phyloP scores from a whole-genome alignment of 2,797 vertebrate species.

The Toxotes lorentzi region DNA sequence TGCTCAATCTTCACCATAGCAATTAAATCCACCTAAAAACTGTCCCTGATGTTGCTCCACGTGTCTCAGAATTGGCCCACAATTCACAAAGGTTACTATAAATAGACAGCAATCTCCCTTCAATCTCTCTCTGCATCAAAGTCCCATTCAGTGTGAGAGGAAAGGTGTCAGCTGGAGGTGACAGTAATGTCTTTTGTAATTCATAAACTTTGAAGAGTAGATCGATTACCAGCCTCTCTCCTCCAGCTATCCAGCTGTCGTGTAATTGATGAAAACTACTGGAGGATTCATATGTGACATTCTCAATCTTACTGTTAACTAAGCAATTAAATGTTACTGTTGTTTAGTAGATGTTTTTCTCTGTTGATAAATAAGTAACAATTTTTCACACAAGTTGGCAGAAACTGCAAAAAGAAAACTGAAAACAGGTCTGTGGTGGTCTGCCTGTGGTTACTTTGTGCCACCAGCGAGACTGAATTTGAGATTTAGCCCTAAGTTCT shows the following conservation, averaged over 20 bases:
- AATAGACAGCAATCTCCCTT: conserved; percentile 41
- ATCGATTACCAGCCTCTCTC: not conserved
- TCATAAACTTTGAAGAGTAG: not conserved
- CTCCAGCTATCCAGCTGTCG: not conserved
- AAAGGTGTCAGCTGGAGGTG: conserved; percentile 45
- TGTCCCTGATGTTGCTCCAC: conserved; percentile 12
- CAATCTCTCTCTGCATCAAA: conserved; percentile 36
- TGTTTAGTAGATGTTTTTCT: not conserved
- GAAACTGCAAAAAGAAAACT: conserved; percentile 19
- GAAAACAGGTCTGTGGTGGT: not conserved
- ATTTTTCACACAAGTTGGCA: not conserved
- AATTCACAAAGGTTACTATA: conserved; percentile 49
- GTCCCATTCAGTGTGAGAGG: conserved; percentile 26
- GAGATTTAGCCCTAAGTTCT: conserved; percentile 16
- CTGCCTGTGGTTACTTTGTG: not conserved
- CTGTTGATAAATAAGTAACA: not conserved
- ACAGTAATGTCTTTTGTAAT: conserved; percentile 35
- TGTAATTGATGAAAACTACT: not conserved
- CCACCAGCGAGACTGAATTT: conserved; percentile 8
- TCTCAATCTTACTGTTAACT: not conserved
- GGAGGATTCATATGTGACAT: not conserved
- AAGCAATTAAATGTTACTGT: not conserved
- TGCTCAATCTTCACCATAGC: not conserved
- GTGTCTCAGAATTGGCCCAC: conserved; percentile 30
- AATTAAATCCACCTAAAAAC: conserved; percentile 38